phyloP scores from a whole-genome alignment of 2,797 vertebrate genomes.

The Bovichtus variegatus region DNA sequence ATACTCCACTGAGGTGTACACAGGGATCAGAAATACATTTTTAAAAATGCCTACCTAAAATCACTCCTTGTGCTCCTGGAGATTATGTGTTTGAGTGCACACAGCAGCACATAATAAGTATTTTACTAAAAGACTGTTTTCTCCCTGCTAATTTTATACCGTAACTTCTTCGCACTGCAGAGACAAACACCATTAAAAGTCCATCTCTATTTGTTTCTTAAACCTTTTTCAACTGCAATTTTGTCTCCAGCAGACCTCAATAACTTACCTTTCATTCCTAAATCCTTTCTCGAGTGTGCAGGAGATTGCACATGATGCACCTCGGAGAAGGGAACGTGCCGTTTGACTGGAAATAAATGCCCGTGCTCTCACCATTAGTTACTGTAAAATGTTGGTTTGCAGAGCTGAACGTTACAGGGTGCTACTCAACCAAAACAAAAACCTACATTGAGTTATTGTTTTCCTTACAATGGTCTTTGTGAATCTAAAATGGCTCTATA shows the following conservation, averaged over 20 bases:
- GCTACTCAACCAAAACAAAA: conserved; percentile 58
- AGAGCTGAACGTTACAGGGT: conserved; percentile 59
- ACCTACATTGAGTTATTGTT: conserved; percentile 48
- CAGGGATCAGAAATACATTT: conserved; percentile 10
- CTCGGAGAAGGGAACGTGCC: conserved; percentile 45
- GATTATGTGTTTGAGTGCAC: conserved; percentile 27
- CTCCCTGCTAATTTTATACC: conserved; percentile 56
- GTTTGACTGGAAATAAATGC: conserved; percentile 73
- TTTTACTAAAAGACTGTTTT: conserved; percentile 28
- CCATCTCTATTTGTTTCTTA: conserved; percentile 60
- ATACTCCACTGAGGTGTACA: conserved; percentile 14
- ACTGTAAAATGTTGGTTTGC: conserved; percentile 65
- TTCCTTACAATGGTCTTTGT: conserved; percentile 55
- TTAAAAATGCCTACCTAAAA: conserved; percentile 22
- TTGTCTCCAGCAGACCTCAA: conserved; percentile 72
- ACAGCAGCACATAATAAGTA: conserved; percentile 13
- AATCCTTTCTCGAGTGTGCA: conserved; percentile 65
- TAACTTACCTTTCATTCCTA: conserved; percentile 76
- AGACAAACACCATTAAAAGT: conserved; percentile 67
- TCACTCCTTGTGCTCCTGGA: conserved; percentile 11
- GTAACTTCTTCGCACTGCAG: conserved; percentile 37
- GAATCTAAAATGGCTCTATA: conserved; percentile 43
- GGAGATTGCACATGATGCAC: conserved; percentile 56
- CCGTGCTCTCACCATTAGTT: conserved; percentile 61
- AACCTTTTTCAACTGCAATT: conserved; percentile 59